Conservation (phyloP, 2,113 vertebrate species). For the Toxotes chatareus region DNA sequence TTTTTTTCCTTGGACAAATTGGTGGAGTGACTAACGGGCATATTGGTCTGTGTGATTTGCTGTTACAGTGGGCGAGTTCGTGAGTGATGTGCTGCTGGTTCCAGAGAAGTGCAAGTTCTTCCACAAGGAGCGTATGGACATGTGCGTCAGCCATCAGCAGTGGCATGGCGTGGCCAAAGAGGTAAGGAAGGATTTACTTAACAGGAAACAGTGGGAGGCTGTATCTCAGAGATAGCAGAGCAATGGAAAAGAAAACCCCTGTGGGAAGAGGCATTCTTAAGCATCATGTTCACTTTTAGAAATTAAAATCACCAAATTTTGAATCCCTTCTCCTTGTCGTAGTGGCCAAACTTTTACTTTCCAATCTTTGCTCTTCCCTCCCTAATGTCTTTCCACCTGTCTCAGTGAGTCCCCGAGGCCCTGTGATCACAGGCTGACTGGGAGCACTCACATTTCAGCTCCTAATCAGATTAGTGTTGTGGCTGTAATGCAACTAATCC, state of each 20-base stretch:
- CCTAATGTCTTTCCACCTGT: slow-evolving; percentile 38
- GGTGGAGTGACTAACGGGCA: slow-evolving; percentile 47
- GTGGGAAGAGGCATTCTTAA: slow-evolving; percentile 5
- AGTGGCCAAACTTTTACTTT: background rate
- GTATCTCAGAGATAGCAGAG: background rate
- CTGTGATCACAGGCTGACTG: slow-evolving; percentile 58
- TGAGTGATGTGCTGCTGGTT: slow-evolving; percentile 95
- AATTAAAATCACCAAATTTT: background rate
- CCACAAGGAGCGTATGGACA: slow-evolving; percentile 93
- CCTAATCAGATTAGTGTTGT: slow-evolving; percentile 79
- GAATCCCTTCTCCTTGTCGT: background rate
- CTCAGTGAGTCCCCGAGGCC: slow-evolving; percentile 39
- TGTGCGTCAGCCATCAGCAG: slow-evolving; percentile 94
- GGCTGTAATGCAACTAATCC: slow-evolving; percentile 74
- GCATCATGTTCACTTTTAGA: slow-evolving; percentile 6
- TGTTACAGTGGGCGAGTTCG: slow-evolving; percentile 93
- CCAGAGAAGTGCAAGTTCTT: slow-evolving; percentile 97
- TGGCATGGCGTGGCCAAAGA: slow-evolving; percentile 94
- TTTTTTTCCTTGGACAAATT: slow-evolving; percentile 12
- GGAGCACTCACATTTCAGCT: slow-evolving; percentile 67
- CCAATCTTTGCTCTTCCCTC: slow-evolving; percentile 9
- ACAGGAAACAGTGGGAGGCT: slow-evolving; percentile 35
- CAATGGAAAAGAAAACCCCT: slow-evolving; percentile 6
- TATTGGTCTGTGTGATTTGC: slow-evolving; percentile 42
- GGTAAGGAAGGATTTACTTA: slow-evolving; percentile 81